Percentiles rank a stretch among this genome's conserved stretches.
phyloP scores from a whole-genome alignment of 2,797 vertebrate species.

The Leptoclinus maculatus region DNA sequence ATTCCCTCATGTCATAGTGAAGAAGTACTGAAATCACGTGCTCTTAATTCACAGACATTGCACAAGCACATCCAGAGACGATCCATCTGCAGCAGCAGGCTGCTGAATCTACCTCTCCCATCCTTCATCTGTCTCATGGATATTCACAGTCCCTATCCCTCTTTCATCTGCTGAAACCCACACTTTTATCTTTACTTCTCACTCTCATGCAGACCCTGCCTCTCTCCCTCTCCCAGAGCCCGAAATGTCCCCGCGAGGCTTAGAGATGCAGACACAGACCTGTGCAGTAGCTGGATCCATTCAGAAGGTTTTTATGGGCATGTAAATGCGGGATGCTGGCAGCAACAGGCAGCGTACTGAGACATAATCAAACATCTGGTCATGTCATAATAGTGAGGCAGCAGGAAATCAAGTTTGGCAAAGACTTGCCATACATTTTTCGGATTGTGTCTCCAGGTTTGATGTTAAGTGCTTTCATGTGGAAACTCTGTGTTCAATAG shows the following conservation, averaged over 20 bases:
- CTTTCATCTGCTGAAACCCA: neutral
- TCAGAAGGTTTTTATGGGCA: constrained; percentile 9
- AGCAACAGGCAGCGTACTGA: constrained; percentile 18
- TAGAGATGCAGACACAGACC: constrained; percentile 37
- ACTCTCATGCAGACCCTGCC: neutral
- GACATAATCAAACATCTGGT: constrained; percentile 2
- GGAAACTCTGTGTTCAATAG: neutral
- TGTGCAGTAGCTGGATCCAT: constrained; percentile 26
- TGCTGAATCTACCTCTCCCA: too few species aligned
- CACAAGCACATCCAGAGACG: too few species aligned
- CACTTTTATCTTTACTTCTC: neutral
- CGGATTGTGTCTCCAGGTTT: neutral
- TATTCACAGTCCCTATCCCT: neutral
- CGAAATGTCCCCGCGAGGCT: constrained; percentile 12
- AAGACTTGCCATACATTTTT: neutral
- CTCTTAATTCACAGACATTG: neutral
- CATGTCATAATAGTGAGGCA: neutral
- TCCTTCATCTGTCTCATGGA: neutral
- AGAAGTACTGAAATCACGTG: neutral
- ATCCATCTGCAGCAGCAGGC: neutral
- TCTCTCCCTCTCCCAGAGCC: constrained; percentile 7
- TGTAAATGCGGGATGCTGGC: constrained; percentile 23
- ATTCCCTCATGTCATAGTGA: neutral
- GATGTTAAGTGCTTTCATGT: too few species aligned
- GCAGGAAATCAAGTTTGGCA: neutral